Evolutionary conservation across 2,888 invertebrate genomes (phyloP).

Genomic region (Tenthredo distinguenda): DNA sequence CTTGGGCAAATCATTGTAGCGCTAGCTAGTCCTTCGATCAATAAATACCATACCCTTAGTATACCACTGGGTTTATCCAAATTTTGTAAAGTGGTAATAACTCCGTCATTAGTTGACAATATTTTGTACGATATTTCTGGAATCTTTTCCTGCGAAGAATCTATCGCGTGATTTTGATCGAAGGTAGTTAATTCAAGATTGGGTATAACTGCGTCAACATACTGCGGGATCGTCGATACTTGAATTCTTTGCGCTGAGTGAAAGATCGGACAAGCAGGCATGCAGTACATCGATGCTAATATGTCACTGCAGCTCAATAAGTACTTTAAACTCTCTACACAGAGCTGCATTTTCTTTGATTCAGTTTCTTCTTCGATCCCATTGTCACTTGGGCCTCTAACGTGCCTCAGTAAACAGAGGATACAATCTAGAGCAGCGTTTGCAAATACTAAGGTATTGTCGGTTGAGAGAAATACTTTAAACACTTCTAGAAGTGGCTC

Average conservation of each 20-base stretch:
- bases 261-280: conserved; percentile 96
- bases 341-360: conserved; percentile 79
- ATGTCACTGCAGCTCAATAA: conserved; percentile 93
- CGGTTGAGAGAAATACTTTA: conserved; percentile 94
- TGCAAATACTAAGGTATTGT: conserved; percentile 95
- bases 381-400: conserved; percentile 85
- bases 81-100: conserved; percentile 81
- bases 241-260: conserved; percentile 93
- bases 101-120: conserved; percentile 80
- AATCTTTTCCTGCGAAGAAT: conserved; percentile 84
- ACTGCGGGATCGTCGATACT: conserved; percentile 87
- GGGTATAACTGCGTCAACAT: conserved; percentile 92
- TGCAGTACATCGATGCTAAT: conserved; percentile 94
- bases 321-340: conserved; percentile 90
- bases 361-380: conserved; percentile 77
- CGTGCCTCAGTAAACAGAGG: conserved; percentile 90
- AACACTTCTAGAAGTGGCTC: conserved; percentile 93
- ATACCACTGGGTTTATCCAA: conserved; percentile 91
- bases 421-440: conserved; percentile 97
- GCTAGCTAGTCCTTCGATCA: conserved; percentile 92
- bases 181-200: conserved; percentile 87
- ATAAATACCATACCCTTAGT: conserved; percentile 93
- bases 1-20: conserved; percentile 90
- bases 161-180: conserved; percentile 78
- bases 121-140: conserved; percentile 84